phyloP scores from a whole-genome alignment of 2,797 vertebrate genomes.

The Parambassis ranga region DNA sequence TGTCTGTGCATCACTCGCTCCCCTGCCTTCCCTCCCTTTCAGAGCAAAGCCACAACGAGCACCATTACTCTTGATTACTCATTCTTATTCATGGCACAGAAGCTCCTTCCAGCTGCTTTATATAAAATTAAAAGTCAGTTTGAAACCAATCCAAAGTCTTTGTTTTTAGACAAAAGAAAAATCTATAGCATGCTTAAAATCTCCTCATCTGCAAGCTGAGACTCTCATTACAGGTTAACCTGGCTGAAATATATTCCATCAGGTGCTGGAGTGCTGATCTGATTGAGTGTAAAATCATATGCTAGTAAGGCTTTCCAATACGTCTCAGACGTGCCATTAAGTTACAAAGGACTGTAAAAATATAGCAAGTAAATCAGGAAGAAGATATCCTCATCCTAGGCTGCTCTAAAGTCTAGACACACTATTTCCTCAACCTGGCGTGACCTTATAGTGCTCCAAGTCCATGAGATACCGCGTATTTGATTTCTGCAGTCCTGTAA shows the following conservation, averaged over 20 bases:
- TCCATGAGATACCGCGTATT: constrained; percentile 42
- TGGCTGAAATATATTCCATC: constrained; percentile 45
- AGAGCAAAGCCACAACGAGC: not conserved
- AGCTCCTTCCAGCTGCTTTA: constrained; percentile 22
- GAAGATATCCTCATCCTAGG: constrained; percentile 39
- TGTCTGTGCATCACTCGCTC: not conserved
- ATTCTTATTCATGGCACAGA: constrained; percentile 21
- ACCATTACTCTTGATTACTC: constrained; percentile 25
- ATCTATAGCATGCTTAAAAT: not conserved
- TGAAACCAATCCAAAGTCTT: constrained; percentile 25
- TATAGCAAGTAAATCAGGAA: constrained; percentile 63
- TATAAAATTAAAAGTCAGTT: constrained; percentile 23
- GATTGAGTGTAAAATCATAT: constrained; percentile 57
- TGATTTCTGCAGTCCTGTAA: constrained; percentile 36
- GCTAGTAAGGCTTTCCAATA: constrained; percentile 45
- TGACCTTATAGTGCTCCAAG: constrained; percentile 25
- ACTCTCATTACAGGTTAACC: constrained; percentile 25
- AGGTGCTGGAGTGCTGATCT: constrained; percentile 27
- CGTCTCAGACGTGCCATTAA: constrained; percentile 46
- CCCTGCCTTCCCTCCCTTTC: not conserved
- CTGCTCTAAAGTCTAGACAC: constrained; percentile 51
- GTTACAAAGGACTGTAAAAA: constrained; percentile 51
- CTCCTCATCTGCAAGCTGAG: constrained; percentile 16
- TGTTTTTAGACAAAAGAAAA: not conserved
- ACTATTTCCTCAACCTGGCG: constrained; percentile 44